phyloP scores from a whole-genome alignment of 2,888 invertebrate genomes.

The Drosophila anomelani region DNA sequence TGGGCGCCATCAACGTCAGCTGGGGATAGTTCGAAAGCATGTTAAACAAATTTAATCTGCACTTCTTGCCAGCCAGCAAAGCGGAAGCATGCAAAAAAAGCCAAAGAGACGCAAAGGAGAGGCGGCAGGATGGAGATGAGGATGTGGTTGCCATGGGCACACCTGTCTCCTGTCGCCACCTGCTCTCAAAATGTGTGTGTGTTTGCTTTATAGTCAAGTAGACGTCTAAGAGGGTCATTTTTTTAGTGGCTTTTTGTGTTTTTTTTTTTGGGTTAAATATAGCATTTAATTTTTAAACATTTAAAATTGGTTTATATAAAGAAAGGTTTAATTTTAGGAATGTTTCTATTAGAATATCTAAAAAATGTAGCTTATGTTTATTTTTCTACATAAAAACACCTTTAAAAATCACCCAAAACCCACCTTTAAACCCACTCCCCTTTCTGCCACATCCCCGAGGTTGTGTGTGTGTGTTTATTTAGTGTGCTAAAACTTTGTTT shows the following conservation, averaged over 20 bases:
- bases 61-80: slow-evolving; percentile 66
- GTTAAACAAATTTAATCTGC: slow-evolving; percentile 80
- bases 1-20: slow-evolving; percentile 57
- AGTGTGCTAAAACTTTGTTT: slow-evolving; percentile 60
- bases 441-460: background rate
- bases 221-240: background rate
- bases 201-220: background rate
- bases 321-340: background rate
- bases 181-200: slow-evolving; percentile 13
- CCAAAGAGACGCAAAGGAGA: slow-evolving; percentile 13
- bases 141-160: slow-evolving; percentile 60
- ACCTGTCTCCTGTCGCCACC: slow-evolving; percentile 46
- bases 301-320: background rate
- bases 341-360: background rate
- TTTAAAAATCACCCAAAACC: background rate
- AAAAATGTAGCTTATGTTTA: background rate
- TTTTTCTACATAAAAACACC: background rate
- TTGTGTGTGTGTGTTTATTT: slow-evolving; percentile 26
- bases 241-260: background rate
- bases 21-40: slow-evolving; percentile 65
- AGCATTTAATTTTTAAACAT: background rate
- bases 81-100: slow-evolving; percentile 19
- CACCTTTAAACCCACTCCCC: background rate
- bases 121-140: slow-evolving; percentile 19
- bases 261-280: background rate